Evolutionary conservation across 2,797 vertebrate species (phyloP).

Genomic region (Amblyraja radiata): DNA sequence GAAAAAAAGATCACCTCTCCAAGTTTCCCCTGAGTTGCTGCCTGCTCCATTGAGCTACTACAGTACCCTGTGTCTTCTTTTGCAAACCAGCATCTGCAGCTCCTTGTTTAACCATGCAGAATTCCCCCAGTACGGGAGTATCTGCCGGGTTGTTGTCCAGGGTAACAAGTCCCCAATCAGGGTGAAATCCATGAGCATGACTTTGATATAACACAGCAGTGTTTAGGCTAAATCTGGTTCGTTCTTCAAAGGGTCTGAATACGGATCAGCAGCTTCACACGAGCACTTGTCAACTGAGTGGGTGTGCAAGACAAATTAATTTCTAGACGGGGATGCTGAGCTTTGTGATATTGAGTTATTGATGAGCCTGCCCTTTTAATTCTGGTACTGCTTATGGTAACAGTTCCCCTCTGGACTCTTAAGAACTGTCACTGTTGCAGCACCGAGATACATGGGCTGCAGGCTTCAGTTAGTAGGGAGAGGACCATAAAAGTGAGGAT

Average conservation of each 20-base stretch:
- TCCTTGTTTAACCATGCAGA: no score
- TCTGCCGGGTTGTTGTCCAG: no score
- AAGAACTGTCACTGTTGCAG: not conserved
- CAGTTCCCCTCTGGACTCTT: not conserved
- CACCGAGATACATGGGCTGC: not conserved
- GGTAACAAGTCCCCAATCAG: not conserved
- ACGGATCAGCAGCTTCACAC: not conserved
- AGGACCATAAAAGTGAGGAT: constrained; percentile 1
- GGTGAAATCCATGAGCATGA: not conserved
- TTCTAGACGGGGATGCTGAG: not conserved
- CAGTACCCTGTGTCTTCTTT: no score
- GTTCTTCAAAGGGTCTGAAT: not conserved
- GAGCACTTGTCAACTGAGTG: not conserved
- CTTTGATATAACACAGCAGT: no score
- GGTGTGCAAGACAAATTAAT: not conserved
- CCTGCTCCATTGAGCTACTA: no score
- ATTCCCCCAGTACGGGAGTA: no score
- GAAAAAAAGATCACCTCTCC: no score
- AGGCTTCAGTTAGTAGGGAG: not conserved
- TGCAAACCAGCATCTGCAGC: no score
- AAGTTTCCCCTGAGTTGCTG: no score
- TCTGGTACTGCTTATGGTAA: not conserved
- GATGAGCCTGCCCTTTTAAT: constrained; percentile 11
- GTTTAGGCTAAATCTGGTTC: not conserved
- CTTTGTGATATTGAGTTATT: not conserved